Percentiles rank a stretch among this genome's conserved stretches.
These are phyloP conservation scores for Nannospalax galili DNA, from an alignment of 2,113 vertebrate genomes.

Conservation along the genomic window DNA sequence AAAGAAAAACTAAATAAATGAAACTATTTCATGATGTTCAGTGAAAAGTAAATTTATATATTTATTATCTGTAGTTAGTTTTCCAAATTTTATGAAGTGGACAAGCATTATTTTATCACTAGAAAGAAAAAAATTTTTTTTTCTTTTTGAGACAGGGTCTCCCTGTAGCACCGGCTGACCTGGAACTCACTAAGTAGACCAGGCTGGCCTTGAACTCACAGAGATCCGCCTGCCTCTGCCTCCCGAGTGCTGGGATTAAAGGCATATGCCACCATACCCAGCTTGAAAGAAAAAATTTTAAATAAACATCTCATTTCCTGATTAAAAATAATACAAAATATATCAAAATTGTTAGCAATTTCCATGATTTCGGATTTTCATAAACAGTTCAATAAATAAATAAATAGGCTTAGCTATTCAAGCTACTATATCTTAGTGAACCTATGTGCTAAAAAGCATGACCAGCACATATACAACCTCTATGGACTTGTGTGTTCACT, in stretches of 20 bases:
- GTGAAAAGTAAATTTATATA: slow-evolving; percentile 14
- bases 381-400: slow-evolving; percentile 29
- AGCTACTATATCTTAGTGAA: not conserved
- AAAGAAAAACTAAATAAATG: not conserved
- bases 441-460: not conserved
- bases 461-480: not conserved
- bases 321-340: not conserved
- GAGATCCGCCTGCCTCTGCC: too few species aligned
- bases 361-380: slow-evolving; percentile 44
- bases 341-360: not conserved
- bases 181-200: too few species aligned
- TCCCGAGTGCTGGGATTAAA: too few species aligned
- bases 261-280: too few species aligned
- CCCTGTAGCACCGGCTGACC: too few species aligned
- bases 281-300: not conserved
- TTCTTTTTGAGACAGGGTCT: too few species aligned
- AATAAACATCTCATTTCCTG: not conserved
- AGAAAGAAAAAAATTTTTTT: not conserved
- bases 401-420: slow-evolving; percentile 2
- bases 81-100: slow-evolving; percentile 12
- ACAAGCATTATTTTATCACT: slow-evolving; percentile 19
- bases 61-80: slow-evolving; percentile 6
- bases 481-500: not conserved
- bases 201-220: too few species aligned
- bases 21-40: not conserved